Conservation (phyloP, 2,113 vertebrate genomes). For the Prunella himalayana region DNA sequence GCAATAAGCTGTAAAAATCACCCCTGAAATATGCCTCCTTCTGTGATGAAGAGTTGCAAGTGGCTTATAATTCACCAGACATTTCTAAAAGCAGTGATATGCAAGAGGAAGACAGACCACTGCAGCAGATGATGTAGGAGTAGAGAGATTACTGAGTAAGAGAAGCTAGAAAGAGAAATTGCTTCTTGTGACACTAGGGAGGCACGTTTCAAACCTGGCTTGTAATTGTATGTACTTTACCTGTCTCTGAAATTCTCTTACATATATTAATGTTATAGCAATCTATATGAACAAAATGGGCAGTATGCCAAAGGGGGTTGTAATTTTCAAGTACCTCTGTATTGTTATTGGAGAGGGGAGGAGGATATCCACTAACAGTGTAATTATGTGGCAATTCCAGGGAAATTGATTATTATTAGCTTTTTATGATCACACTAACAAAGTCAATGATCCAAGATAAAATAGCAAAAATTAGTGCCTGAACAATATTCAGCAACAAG, state of each 20-base stretch:
- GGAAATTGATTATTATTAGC: conserved; percentile 51
- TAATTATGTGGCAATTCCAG: conserved; percentile 42
- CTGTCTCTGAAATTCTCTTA: conserved; percentile 40
- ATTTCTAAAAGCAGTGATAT: conserved; percentile 7
- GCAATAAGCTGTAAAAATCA: conserved; percentile 16
- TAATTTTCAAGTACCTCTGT: background rate
- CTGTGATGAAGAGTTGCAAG: conserved; percentile 12
- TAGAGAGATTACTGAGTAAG: background rate
- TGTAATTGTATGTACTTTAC: background rate
- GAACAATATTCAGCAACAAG: conserved; percentile 45
- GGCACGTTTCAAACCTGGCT: conserved; percentile 18
- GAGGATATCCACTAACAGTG: conserved; percentile 10
- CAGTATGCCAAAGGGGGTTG: background rate
- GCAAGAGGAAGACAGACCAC: background rate
- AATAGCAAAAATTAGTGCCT: conserved; percentile 33
- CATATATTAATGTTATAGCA: background rate
- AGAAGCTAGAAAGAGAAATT: conserved; percentile 6
- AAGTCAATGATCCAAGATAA: conserved; percentile 58
- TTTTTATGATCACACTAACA: conserved; percentile 57
- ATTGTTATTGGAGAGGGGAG: conserved; percentile 8
- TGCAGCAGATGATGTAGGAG: background rate
- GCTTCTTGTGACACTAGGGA: background rate
- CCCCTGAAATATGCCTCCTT: background rate
- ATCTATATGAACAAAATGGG: background rate
- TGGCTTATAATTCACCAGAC: conserved; percentile 29